Percentiles rank a stretch among this genome's conserved stretches.
Evolutionary conservation across 2,113 vertebrate species (phyloP).

Genomic region (Anser brachyrhynchus): DNA sequence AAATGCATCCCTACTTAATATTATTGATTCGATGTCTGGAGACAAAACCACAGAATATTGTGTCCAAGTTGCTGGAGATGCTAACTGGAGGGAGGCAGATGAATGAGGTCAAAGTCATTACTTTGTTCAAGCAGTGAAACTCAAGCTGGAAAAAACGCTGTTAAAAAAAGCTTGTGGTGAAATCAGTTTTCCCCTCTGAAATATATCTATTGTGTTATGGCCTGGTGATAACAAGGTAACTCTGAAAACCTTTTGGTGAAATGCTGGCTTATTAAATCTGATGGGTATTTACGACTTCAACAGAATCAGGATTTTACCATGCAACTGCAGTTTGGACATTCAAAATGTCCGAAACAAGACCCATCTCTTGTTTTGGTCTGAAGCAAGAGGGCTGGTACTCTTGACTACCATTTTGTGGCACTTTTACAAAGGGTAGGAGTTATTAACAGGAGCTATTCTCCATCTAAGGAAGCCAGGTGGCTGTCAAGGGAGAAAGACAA

Average conservation of each 20-base stretch:
- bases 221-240: background rate
- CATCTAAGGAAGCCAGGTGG: background rate
- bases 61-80: background rate
- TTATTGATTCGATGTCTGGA: slow-evolving; percentile 41
- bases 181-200: background rate
- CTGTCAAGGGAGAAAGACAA: background rate
- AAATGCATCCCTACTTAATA: slow-evolving; percentile 37
- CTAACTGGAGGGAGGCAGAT: background rate
- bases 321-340: background rate
- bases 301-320: background rate
- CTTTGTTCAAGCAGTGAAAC: background rate
- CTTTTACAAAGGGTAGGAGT: background rate
- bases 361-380: background rate
- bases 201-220: background rate
- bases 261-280: background rate
- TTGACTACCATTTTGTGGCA: background rate
- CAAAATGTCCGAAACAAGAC: background rate
- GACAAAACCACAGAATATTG: background rate
- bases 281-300: background rate
- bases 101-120: background rate
- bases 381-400: background rate
- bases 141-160: background rate
- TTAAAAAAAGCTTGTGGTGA: background rate
- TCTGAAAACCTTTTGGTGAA: background rate
- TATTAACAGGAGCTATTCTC: background rate